Evolutionary conservation across 2,888 invertebrate genomes (phyloP).

Genomic region (Colletes collaris): DNA sequence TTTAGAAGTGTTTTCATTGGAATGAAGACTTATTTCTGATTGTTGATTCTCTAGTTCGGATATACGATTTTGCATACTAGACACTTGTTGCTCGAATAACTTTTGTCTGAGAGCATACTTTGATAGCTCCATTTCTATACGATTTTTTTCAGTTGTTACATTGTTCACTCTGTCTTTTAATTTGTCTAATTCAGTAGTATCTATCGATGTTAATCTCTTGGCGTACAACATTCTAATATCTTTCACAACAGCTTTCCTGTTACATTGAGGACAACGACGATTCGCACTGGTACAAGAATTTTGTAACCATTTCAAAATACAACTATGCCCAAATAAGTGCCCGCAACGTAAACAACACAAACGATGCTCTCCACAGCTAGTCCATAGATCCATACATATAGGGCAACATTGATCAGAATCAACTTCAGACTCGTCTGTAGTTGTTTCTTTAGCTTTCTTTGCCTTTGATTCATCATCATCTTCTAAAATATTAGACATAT

Average conservation of each 20-base stretch:
- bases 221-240: constrained; percentile 93
- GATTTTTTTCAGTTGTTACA: constrained; percentile 85
- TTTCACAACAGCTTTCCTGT: constrained; percentile 87
- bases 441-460: constrained; percentile 35
- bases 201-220: constrained; percentile 89
- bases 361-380: constrained; percentile 93
- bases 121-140: constrained; percentile 87
- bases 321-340: constrained; percentile 94
- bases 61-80: constrained; percentile 73
- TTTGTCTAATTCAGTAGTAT: constrained; percentile 89
- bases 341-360: constrained; percentile 95
- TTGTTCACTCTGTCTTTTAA: constrained; percentile 85
- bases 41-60: constrained; percentile 70
- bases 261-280: constrained; percentile 95
- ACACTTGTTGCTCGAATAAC: constrained; percentile 81
- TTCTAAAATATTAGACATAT: constrained; percentile 16
- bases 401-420: constrained; percentile 91
- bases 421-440: constrained; percentile 55
- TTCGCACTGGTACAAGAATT: constrained; percentile 83
- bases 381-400: constrained; percentile 95
- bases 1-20: constrained; percentile 75
- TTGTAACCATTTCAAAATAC: constrained; percentile 90
- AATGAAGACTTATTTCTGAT: constrained; percentile 66
- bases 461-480: constrained; percentile 24
- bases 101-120: constrained; percentile 82